Percentiles rank a stretch among this genome's conserved stretches.
phyloP scores from a whole-genome alignment of 2,888 invertebrate genomes.

The Pyrrhosoma nymphula region DNA sequence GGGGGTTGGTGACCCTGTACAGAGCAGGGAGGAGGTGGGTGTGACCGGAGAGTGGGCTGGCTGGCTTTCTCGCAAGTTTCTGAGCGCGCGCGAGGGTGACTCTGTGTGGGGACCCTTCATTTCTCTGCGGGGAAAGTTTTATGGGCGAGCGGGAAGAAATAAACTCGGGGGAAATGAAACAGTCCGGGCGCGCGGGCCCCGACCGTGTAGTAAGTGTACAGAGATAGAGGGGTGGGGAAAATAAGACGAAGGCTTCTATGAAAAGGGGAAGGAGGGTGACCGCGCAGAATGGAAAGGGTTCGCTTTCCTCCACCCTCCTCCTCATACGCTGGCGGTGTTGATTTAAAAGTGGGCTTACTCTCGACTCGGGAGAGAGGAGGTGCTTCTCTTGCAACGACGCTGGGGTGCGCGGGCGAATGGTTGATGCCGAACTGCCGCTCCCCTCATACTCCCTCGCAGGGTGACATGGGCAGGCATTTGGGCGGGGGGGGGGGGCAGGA shows the following conservation, averaged over 20 bases:
- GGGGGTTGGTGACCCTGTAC: too few relatives aligned
- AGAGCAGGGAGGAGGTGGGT: too few relatives aligned
- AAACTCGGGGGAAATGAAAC: conserved; percentile 55
- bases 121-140: conserved; percentile 51
- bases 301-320: not conserved
- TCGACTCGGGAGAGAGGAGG: not conserved
- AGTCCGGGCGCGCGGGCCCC: not conserved
- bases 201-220: not conserved
- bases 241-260: not conserved
- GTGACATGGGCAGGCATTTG: not conserved
- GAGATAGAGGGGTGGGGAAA: not conserved
- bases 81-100: too few relatives aligned
- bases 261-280: not conserved
- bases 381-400: not conserved
- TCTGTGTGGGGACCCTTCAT: not conserved
- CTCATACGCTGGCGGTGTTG: not conserved
- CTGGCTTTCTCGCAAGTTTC: too few relatives aligned
- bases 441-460: not conserved
- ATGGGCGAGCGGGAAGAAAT: conserved; percentile 48
- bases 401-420: not conserved
- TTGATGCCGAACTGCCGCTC: not conserved
- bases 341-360: not conserved
- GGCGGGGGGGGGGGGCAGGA: not conserved
- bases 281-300: not conserved
- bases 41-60: not conserved